Percentiles rank a stretch among this genome's conserved stretches.
Conservation (phyloP, 2,113 vertebrate species). For the Alligator sinensis region DNA sequence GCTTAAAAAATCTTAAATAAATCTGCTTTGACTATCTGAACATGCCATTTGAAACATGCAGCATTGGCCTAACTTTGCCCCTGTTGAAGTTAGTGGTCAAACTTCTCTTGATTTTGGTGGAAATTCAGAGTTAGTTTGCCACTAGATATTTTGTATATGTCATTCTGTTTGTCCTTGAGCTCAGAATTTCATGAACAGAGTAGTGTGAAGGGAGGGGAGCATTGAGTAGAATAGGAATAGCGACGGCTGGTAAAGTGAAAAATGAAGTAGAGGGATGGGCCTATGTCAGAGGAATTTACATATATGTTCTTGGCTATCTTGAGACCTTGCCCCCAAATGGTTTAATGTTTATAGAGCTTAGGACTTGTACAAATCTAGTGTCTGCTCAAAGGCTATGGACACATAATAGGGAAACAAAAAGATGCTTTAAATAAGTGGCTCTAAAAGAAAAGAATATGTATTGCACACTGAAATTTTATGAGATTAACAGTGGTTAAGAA, state of each 20-base stretch:
- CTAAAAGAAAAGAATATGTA: not conserved
- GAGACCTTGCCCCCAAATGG: too few species aligned
- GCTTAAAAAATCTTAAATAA: not conserved
- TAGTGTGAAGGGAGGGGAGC: not conserved
- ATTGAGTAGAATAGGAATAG: not conserved
- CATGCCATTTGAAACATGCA: not conserved
- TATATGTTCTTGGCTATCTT: too few species aligned
- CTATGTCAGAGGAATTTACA: too few species aligned
- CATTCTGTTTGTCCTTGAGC: not conserved
- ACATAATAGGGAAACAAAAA: not conserved
- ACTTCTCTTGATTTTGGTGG: not conserved
- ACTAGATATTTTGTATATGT: not conserved
- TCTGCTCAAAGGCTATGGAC: too few species aligned
- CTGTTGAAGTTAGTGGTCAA: not conserved
- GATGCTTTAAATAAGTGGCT: not conserved
- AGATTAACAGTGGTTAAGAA: not conserved
- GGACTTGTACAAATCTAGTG: too few species aligned
- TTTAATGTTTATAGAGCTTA: too few species aligned
- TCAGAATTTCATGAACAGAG: not conserved
- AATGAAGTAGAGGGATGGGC: not conserved
- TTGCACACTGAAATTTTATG: not conserved
- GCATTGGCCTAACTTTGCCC: not conserved
- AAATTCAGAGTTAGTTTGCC: not conserved
- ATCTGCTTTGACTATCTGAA: not conserved
- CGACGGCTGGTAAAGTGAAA: not conserved